Conservation (phyloP, 37 sponge, comb jelly and placozoan species). For the Beroe forskalii region DNA sequence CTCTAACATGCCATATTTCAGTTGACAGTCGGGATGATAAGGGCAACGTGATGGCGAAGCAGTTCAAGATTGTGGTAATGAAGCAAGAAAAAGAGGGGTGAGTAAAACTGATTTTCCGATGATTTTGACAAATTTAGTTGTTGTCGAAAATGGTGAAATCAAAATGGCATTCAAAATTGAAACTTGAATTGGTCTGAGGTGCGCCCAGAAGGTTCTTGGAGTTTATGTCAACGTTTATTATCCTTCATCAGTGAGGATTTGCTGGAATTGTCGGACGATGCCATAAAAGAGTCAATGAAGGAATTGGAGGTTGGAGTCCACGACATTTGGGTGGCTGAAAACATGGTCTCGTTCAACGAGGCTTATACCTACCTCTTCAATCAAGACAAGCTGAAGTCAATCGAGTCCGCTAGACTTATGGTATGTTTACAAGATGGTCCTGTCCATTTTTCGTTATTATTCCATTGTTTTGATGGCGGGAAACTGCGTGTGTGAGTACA, state of each 20-base stretch:
- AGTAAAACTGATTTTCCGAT: too few species aligned
- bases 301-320: conserved; percentile 9
- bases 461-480: neutral
- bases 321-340: conserved; percentile 52
- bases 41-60: neutral
- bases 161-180: too few species aligned
- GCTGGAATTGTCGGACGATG: neutral
- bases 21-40: conserved; percentile 33
- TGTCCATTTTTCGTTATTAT: neutral
- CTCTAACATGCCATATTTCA: conserved; percentile 2
- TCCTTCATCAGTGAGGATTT: conserved; percentile 50
- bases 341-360: conserved; percentile 26
- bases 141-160: too few species aligned
- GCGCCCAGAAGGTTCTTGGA: too few species aligned
- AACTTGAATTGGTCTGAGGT: too few species aligned
- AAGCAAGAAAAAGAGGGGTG: conserved; percentile 36
- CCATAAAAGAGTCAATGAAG: neutral
- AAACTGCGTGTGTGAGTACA: neutral
- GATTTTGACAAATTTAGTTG: neutral
- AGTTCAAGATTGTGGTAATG: conserved; percentile 61
- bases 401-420: conserved; percentile 46
- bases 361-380: conserved; percentile 36
- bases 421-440: neutral
- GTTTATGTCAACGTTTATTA: too few species aligned
- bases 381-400: conserved; percentile 50